Base-by-base conservation (phyloP, 92 coral and sea anemone species). In the Porites cylindrica region DNA sequence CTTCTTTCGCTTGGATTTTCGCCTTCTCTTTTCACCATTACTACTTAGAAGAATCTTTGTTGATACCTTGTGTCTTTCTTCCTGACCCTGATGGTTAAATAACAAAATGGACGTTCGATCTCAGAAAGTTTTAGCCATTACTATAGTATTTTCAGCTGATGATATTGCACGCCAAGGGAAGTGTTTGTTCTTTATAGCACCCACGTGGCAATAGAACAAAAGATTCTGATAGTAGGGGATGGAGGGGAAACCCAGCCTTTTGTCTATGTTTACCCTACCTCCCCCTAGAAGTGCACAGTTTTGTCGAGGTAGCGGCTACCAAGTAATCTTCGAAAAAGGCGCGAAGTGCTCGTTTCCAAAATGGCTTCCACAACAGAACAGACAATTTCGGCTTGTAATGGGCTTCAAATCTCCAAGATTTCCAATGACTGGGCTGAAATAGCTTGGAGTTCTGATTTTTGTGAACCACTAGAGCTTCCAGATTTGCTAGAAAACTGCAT, bases 371-470 rank as follows among this genome's bases (percentile, higher is more conserved):
- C 71, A 12, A 82, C 56, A 66, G 96, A 89, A 8, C 51, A 75
- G 82, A 92, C 94, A 26, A 77, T 95, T 61, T 91, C 85, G 65
- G 91, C 89, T 64, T 94, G 95, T 64, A 80, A 80, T 71, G 83
- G 86, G 59, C 91, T 97, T 52, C 87, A 84, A 63, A 79, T 97
- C 32, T 67, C 91, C 20, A 83, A 88, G 12, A 80, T 97, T 23
- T 82, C 98, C 7, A 92, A 83, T 54, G 90, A 96, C 4, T 97
- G 99, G 99, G 83, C 96, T 4, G 94, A 93, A 61, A 85, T 90
- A 67, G 98, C 90, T 6, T 97, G 99, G 99, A 86, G 94, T 78
- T 84, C 93, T n/a, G 99, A 97, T 67, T 97, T 97, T 90, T 93
- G 93, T 60, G 98, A 93, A 76, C 83, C 69, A 43, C 72, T 82